A percentile compares a stretch with the other conserved stretches of the same genome.
Evolutionary conservation across 2,888 invertebrate genomes (phyloP).

Genomic region (Amblyteles armatorius): DNA sequence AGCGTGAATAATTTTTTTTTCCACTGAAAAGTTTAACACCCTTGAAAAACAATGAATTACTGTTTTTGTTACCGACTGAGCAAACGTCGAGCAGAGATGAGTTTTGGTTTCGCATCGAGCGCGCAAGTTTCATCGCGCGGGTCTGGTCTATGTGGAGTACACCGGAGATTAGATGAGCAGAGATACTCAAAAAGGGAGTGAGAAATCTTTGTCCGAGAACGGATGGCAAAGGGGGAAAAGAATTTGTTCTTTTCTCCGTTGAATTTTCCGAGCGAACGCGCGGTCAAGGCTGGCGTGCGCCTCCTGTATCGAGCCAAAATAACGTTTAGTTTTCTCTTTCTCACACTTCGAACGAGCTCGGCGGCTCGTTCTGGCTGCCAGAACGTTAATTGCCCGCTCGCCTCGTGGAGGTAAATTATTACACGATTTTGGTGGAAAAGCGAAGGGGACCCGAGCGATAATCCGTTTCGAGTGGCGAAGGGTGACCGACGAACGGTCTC

Average conservation of each 20-base stretch:
- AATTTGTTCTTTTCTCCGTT: slow-evolving; percentile 18
- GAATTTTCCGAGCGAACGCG: slow-evolving; percentile 31
- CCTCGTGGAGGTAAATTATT: slow-evolving; percentile 64
- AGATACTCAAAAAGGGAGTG: neutral
- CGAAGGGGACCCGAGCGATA: slow-evolving; percentile 55
- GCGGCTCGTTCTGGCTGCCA: slow-evolving; percentile 30
- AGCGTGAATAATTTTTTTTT: neutral
- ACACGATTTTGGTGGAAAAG: slow-evolving; percentile 61
- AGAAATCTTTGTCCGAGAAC: neutral
- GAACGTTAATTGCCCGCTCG: slow-evolving; percentile 61
- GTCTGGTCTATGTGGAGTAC: neutral
- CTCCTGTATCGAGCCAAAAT: slow-evolving; percentile 31
- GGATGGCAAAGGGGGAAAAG: slow-evolving; percentile 32
- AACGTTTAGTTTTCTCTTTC: slow-evolving; percentile 65
- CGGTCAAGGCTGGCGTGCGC: slow-evolving; percentile 62
- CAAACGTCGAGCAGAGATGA: too few relatives aligned
- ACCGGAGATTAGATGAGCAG: neutral
- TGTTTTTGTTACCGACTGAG: too few relatives aligned
- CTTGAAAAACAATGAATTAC: too few relatives aligned
- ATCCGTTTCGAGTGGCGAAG: slow-evolving; percentile 66
- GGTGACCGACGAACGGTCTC: slow-evolving; percentile 30
- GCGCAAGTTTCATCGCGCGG: neutral
- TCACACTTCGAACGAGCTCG: slow-evolving; percentile 60
- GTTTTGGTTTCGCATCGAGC: neutral
- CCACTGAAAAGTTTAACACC: too few relatives aligned